Evolutionary conservation across 2,113 vertebrate species (phyloP), one percentile per base, ranked within the genome.

Genomic region (Panthera tigris): DNA sequence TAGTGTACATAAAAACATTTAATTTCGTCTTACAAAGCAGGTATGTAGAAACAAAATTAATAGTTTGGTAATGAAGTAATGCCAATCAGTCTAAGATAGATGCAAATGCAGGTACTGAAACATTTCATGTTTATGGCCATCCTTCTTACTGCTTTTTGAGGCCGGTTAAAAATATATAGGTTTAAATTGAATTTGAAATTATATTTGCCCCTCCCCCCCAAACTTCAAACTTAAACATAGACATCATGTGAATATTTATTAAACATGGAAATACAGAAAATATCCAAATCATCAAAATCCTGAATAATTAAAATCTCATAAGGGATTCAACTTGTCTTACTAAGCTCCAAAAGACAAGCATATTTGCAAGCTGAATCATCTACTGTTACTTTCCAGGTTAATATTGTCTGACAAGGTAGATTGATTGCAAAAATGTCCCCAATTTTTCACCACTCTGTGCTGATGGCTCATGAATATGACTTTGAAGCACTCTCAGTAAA

Each of bases 121-220:
- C 1, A 18, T 57, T 84, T 91, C 3, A 63, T 48, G 61, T 93
- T 81, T 50, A 68, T 90, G 31, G 0, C 29, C 33, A 39, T 13
- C 21, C 1, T n/a, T 95, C 19, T 81, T 66, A 73, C 18, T 78
- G 9, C 7, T 83, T 90, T 91, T 50, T 16, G 25, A 83, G 14
- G 52, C 39, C 25, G 57, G 9, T 69, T 94, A 69, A n/a, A n/a
- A 7, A 29, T 9, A 45, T 31, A 31, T 2, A 78, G 11, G 78
- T 71, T 82, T 61, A 73, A 93, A 57, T 55, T 95, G 41, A 95
- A 23, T 73, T 66, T 83, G 39, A 65, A 95, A 91, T 68, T 52
- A 6, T 88, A 91, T 65, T 79, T 93, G 19, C 57, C 21, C 21
- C 57, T 39, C 15, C 2, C 8, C 36, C 27, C 5, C 21, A 18